phyloP scores from a whole-genome alignment of 2,797 vertebrate genomes.

The Clangula hyemalis region DNA sequence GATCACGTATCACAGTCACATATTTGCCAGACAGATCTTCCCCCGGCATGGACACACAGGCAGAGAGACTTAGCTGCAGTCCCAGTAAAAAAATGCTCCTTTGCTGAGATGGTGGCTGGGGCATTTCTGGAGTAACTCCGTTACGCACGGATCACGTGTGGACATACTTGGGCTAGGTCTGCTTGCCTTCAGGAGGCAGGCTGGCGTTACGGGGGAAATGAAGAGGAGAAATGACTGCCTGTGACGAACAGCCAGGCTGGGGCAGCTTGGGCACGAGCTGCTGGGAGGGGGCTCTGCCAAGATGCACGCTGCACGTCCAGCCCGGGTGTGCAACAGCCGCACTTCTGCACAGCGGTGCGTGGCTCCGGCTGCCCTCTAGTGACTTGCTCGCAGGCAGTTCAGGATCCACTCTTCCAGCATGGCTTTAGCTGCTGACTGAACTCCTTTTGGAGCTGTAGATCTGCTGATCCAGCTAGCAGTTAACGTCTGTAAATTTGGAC shows the following conservation, averaged over 20 bases:
- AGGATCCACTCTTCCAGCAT: background rate
- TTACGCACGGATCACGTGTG: fast-evolving
- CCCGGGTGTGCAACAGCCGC: fast-evolving
- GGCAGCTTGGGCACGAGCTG: background rate
- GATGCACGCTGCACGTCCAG: fast-evolving
- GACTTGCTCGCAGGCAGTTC: background rate
- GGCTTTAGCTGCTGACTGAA: fast-evolving
- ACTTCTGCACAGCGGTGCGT: background rate
- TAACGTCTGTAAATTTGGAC: background rate
- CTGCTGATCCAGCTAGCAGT: background rate
- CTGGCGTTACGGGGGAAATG: fast-evolving
- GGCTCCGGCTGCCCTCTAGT: background rate
- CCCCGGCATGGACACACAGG: no score
- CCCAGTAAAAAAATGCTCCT: background rate
- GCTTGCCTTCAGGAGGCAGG: background rate
- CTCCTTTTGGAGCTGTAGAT: background rate
- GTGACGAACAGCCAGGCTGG: fast-evolving
- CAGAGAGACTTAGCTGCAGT: background rate
- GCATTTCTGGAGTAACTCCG: background rate
- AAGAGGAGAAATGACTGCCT: fast-evolving
- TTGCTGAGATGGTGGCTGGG: background rate
- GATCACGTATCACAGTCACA: fast-evolving
- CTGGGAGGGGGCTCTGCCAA: background rate
- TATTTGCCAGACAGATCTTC: background rate
- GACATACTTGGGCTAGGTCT: fast-evolving